phyloP scores from a whole-genome alignment of 2,113 vertebrate species.

The Bubo blakistoni region DNA sequence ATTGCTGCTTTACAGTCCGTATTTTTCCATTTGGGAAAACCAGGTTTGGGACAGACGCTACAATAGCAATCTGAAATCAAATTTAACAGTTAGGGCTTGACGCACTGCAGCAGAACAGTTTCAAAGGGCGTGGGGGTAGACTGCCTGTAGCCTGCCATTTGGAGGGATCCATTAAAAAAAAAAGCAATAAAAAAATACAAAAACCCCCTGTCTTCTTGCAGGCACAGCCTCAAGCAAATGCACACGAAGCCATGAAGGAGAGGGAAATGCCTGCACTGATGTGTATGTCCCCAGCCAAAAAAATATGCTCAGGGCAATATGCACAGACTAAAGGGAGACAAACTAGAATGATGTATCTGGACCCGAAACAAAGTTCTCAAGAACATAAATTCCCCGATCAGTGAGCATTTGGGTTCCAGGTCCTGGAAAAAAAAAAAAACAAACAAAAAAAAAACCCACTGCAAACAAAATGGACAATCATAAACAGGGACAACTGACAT shows the following conservation, averaged over 20 bases:
- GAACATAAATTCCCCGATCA: not conserved
- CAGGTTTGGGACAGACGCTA: not conserved
- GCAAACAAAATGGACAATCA: not conserved
- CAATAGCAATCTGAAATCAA: not conserved
- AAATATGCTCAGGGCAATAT: not conserved
- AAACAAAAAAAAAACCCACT: not conserved
- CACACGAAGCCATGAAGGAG: not conserved
- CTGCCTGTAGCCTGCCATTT: not conserved
- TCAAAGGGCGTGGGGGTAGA: not conserved
- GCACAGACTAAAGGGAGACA: not conserved
- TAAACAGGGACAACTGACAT: not conserved
- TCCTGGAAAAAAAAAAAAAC: not conserved
- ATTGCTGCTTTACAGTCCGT: not conserved
- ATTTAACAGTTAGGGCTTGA: not conserved
- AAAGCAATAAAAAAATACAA: not conserved
- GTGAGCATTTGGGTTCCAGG: not conserved
- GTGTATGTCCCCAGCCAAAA: not conserved
- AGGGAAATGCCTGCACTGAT: not conserved
- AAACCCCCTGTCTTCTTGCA: not conserved
- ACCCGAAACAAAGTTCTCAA: not conserved
- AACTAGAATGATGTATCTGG: not conserved
- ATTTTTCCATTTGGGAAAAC: not conserved
- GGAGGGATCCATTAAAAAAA: not conserved
- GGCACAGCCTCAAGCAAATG: not conserved
- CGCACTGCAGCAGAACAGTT: not conserved